Conservation (phyloP, 1,140 invertebrate genomes). For the Saxidomus purpurata region DNA sequence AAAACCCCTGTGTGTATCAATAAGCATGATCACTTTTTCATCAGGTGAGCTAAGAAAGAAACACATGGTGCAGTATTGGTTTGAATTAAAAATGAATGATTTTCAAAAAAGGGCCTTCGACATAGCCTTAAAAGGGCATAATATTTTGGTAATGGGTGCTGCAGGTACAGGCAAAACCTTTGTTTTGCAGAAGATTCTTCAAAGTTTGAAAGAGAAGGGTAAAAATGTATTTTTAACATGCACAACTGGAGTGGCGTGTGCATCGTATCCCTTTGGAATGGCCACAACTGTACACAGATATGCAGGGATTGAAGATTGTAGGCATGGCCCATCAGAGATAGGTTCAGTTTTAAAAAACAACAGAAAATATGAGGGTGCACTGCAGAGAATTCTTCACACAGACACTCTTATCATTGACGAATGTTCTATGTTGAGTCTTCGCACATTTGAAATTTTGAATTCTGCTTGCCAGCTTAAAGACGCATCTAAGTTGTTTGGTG, state of each 20-base stretch:
- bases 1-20: too few relatives aligned
- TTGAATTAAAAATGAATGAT: constrained; percentile 23
- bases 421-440: not conserved
- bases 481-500: not conserved
- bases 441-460: constrained; percentile 1
- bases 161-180: constrained; percentile 4
- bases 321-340: not conserved
- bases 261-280: not conserved
- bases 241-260: not conserved
- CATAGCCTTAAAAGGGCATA: not conserved
- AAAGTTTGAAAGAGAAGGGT: not conserved
- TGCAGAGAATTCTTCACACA: not conserved
- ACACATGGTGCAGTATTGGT: too few relatives aligned
- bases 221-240: not conserved
- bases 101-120: not conserved
- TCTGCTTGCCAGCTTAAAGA: not conserved
- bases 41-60: too few relatives aligned
- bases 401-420: constrained; percentile 12
- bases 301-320: not conserved
- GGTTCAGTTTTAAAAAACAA: not conserved
- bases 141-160: not conserved
- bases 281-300: not conserved
- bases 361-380: not conserved
- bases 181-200: not conserved
- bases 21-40: too few relatives aligned